phyloP scores from a whole-genome alignment of 2,888 invertebrate genomes.

The Apotomis capreana region DNA sequence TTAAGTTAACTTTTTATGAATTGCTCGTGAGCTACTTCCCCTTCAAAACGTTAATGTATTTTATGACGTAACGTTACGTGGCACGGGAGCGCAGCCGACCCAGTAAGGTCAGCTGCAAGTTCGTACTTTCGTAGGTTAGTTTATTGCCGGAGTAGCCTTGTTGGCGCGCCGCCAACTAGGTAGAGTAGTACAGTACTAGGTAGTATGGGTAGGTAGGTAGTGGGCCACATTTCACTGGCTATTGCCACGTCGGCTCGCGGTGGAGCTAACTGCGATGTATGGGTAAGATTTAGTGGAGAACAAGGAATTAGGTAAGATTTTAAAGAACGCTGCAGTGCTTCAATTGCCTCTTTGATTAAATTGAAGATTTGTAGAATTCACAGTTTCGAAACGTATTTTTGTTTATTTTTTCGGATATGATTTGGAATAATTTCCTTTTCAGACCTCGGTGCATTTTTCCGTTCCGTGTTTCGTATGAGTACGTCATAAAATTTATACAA shows the following conservation, averaged over 20 bases:
- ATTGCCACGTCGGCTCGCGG: slow-evolving; percentile 24
- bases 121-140: slow-evolving; percentile 34
- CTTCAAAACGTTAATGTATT: not conserved
- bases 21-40: not conserved
- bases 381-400: no score
- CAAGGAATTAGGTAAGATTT: not conserved
- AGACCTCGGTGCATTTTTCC: no score
- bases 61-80: not conserved
- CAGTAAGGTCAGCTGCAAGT: slow-evolving; percentile 37
- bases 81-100: not conserved
- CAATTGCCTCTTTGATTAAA: no score
- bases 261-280: slow-evolving; percentile 9
- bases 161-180: slow-evolving; percentile 40
- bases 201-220: no score
- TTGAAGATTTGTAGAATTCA: no score
- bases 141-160: slow-evolving; percentile 29
- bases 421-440: no score
- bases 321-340: not conserved
- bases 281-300: not conserved
- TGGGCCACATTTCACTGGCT: slow-evolving; percentile 29
- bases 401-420: no score
- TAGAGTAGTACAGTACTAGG: slow-evolving; percentile 4
- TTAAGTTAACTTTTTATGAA: no score
- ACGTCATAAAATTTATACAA: no score
- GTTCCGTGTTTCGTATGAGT: no score